These are phyloP conservation scores for Danio albolineatus DNA, from an alignment of 2,797 vertebrate species.

Conservation along the genomic window DNA sequence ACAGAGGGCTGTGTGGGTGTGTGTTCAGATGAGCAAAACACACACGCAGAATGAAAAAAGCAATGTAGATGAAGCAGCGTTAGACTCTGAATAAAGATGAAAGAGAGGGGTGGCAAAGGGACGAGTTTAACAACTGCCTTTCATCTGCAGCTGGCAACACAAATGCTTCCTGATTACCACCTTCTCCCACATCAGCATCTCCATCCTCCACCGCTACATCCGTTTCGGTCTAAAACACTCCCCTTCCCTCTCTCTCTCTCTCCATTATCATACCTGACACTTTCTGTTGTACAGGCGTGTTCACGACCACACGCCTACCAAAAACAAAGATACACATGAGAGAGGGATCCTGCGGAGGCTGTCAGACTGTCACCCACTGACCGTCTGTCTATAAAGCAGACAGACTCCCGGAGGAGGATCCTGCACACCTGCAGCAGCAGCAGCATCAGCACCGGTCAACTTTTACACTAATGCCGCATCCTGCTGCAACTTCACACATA, in stretches of 20 bases:
- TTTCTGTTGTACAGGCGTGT: slow-evolving; percentile 19
- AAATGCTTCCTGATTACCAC: slow-evolving; percentile 47
- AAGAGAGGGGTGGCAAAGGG: slow-evolving; percentile 49
- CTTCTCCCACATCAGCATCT: slow-evolving; percentile 38
- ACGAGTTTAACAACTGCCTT: slow-evolving; percentile 56
- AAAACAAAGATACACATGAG: slow-evolving; percentile 45
- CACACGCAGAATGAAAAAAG: slow-evolving; percentile 6
- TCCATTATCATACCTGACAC: slow-evolving; percentile 32
- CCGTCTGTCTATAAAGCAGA: slow-evolving; percentile 58
- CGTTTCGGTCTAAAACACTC: slow-evolving; percentile 7
- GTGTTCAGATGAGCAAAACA: slow-evolving; percentile 29
- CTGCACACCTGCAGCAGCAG: slow-evolving; percentile 77
- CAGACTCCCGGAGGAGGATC: slow-evolving; percentile 62
- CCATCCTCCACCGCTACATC: slow-evolving; percentile 41
- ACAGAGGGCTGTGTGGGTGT: slow-evolving; percentile 30
- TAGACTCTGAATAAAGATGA: slow-evolving; percentile 52
- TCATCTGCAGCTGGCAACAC: slow-evolving; percentile 53
- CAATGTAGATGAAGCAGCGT: slow-evolving; percentile 39
- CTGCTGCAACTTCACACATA: slow-evolving; percentile 74
- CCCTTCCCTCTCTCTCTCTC: background rate
- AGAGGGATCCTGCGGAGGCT: slow-evolving; percentile 40
- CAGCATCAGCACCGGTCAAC: slow-evolving; percentile 71
- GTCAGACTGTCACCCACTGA: slow-evolving; percentile 50
- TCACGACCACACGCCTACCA: slow-evolving; percentile 9
- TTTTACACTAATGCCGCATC: slow-evolving; percentile 75